phyloP scores from a whole-genome alignment of 2,888 invertebrate genomes.

The Tenthredo amoena region DNA sequence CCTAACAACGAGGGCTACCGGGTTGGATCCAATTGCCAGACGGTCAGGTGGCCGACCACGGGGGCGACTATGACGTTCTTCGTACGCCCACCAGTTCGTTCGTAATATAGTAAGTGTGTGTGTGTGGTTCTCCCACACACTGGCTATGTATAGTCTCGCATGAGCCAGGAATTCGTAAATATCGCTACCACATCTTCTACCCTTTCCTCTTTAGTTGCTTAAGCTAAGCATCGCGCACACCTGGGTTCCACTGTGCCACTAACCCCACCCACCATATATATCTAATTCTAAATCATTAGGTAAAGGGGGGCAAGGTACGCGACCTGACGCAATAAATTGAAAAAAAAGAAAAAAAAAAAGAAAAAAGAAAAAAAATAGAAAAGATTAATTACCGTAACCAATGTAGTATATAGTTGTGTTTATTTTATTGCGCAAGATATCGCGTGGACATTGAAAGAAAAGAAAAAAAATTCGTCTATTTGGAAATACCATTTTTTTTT shows the following conservation, averaged over 20 bases:
- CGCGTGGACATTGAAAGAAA: not conserved
- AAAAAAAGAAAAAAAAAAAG: not conserved
- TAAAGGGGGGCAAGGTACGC: not conserved
- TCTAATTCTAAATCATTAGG: not conserved
- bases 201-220: not conserved
- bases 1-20: conserved; percentile 34
- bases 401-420: not conserved
- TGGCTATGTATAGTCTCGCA: conserved; percentile 73
- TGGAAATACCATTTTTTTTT: not conserved
- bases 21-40: conserved; percentile 43
- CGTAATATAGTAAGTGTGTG: conserved; percentile 5
- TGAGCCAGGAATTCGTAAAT: conserved; percentile 76
- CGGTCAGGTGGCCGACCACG: conserved; percentile 52
- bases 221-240: conserved; percentile 8
- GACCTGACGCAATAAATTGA: conserved; percentile 21
- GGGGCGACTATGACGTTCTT: conserved; percentile 42
- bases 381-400: not conserved
- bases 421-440: conserved; percentile 2
- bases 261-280: conserved; percentile 32
- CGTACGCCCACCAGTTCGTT: not conserved
- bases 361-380: not conserved
- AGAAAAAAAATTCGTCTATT: not conserved
- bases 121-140: conserved; percentile 30
- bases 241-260: conserved; percentile 28
- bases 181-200: conserved; percentile 56